Evolutionary conservation across 2,888 invertebrate genomes (phyloP).

Genomic region (Epinotia brunnichana): DNA sequence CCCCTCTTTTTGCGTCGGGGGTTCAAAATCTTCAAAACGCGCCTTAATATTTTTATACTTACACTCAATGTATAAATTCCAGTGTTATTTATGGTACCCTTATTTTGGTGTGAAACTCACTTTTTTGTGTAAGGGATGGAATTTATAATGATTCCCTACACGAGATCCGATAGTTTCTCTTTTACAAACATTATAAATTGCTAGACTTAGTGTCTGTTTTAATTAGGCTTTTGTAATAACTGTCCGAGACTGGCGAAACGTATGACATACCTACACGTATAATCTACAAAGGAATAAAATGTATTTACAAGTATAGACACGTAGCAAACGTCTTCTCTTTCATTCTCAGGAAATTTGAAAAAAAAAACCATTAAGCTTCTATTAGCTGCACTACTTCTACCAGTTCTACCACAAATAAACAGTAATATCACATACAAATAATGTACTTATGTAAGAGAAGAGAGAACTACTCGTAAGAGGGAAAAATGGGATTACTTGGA

Average conservation of each 20-base stretch:
- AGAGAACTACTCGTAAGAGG: no score
- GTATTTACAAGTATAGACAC: no score
- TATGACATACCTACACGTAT: neutral
- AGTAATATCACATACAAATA: no score
- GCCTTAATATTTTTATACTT: neutral
- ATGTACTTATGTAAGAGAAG: no score
- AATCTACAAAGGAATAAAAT: neutral
- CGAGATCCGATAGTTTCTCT: slow-evolving; percentile 1
- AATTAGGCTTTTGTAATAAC: slow-evolving; percentile 17
- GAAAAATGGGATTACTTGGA: no score
- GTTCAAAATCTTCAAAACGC: no score
- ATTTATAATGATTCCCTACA: neutral
- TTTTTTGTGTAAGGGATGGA: neutral
- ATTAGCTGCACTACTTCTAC: neutral
- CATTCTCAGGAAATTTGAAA: neutral
- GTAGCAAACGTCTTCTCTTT: no score
- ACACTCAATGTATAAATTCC: neutral
- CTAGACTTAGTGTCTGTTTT: slow-evolving; percentile 5
- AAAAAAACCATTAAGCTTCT: neutral
- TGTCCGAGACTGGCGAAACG: neutral
- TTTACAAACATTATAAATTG: neutral
- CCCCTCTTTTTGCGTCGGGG: no score
- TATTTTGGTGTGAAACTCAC: neutral
- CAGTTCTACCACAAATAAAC: neutral
- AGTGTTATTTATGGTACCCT: neutral